phyloP scores from a whole-genome alignment of 2,113 vertebrate species.

The Spilogale gracilis region DNA sequence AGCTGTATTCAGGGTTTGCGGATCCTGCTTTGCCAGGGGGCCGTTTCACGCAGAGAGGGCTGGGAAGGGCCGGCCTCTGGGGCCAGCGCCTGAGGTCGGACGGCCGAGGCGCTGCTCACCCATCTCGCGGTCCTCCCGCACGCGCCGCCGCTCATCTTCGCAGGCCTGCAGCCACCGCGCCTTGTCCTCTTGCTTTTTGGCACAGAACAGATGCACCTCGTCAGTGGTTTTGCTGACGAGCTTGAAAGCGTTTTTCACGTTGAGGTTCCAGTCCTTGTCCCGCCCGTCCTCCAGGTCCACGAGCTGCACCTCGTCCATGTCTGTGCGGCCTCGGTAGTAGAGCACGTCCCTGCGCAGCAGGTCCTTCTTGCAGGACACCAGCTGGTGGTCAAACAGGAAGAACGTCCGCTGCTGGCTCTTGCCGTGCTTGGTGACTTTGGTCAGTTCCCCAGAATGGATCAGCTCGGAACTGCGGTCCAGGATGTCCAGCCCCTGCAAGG shows the following conservation, averaged over 20 bases:
- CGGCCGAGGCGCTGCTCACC: constrained; percentile 87
- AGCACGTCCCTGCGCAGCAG: constrained; percentile 96
- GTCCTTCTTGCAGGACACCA: constrained; percentile 98
- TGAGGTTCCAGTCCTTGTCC: constrained; percentile 92
- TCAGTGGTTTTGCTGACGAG: constrained; percentile 90
- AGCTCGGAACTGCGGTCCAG: constrained; percentile 96
- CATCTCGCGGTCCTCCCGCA: constrained; percentile 96
- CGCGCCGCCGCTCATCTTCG: constrained; percentile 91
- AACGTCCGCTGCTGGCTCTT: constrained; percentile 97
- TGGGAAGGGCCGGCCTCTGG: not conserved
- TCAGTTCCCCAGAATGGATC: constrained; percentile 97
- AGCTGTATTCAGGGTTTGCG: not conserved
- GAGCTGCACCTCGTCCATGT: constrained; percentile 93
- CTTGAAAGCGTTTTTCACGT: constrained; percentile 94
- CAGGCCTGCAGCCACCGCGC: constrained; percentile 95
- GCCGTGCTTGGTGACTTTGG: constrained; percentile 92
- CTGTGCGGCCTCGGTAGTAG: constrained; percentile 94
- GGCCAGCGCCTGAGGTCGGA: not conserved
- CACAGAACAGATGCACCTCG: constrained; percentile 93
- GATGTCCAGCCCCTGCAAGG: constrained; percentile 93
- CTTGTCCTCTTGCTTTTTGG: constrained; percentile 96
- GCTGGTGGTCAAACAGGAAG: constrained; percentile 99
- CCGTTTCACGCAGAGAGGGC: not conserved
- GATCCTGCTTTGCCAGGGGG: too few species aligned
- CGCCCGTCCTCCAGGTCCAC: constrained; percentile 93